These are phyloP conservation scores for Phyllostomus discolor DNA, from an alignment of 2,113 vertebrate species.

Conservation along the genomic window DNA sequence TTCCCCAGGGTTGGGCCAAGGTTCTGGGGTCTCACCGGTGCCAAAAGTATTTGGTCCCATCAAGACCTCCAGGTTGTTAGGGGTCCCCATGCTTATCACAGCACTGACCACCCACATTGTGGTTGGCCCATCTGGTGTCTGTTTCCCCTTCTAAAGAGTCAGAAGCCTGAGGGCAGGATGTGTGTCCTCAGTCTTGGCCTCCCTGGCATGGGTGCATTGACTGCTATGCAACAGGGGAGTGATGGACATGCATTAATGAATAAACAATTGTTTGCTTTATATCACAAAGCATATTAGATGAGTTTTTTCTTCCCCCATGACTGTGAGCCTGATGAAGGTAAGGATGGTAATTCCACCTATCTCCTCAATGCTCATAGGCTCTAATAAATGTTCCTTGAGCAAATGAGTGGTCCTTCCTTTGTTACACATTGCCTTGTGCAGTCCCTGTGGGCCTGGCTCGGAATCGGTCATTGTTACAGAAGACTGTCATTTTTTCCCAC, in stretches of 20 bases:
- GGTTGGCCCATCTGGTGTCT: not conserved
- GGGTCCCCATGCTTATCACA: not conserved
- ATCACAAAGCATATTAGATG: not conserved
- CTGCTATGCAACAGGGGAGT: not conserved
- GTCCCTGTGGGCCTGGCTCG: not conserved
- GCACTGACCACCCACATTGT: not conserved
- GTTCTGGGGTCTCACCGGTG: not conserved
- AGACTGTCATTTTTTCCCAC: not conserved
- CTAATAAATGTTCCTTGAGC: not conserved
- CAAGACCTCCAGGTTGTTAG: not conserved
- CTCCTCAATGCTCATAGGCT: not conserved
- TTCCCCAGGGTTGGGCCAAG: not conserved
- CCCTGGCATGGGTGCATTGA: not conserved
- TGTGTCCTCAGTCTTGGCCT: not conserved
- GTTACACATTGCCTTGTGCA: fast-evolving
- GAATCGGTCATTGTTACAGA: not conserved
- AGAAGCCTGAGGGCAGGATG: not conserved
- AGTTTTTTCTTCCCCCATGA: not conserved
- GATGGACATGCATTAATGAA: not conserved
- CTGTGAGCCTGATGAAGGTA: not conserved
- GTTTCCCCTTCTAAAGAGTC: not conserved
- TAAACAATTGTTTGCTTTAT: not conserved
- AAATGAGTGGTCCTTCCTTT: not conserved
- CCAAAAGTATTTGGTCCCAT: not conserved
- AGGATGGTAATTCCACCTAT: not conserved